These are phyloP conservation scores for Acrocephalus arundinaceus DNA, from an alignment of 2,113 vertebrate species.

Conservation along the genomic window DNA sequence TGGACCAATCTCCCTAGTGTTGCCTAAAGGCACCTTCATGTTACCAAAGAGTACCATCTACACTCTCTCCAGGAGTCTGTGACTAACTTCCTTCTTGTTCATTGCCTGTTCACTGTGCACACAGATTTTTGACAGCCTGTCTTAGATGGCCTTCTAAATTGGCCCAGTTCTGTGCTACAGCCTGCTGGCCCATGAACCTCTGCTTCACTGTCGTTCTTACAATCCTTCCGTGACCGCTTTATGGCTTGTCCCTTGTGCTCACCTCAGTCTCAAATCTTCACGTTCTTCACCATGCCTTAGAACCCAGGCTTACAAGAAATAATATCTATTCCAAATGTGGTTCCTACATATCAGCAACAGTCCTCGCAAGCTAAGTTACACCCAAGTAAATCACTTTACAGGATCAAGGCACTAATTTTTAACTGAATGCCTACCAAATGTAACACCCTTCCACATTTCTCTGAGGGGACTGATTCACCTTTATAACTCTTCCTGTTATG, in stretches of 20 bases:
- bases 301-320: not conserved
- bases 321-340: not conserved
- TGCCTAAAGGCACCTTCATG: not conserved
- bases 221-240: not conserved
- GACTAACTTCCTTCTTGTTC: not conserved
- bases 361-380: not conserved
- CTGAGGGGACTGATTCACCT: slow-evolving; percentile 82
- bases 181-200: not conserved
- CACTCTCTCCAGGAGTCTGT: not conserved
- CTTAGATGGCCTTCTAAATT: not conserved
- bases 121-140: not conserved
- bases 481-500: slow-evolving; percentile 83
- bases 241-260: not conserved
- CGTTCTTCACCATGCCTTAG: not conserved
- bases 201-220: not conserved
- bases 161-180: not conserved
- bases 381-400: not conserved
- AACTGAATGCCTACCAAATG: slow-evolving; percentile 41
- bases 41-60: not conserved
- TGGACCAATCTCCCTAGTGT: not conserved
- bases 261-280: not conserved
- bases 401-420: slow-evolving; percentile 5
- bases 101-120: not conserved
- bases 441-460: slow-evolving; percentile 48
- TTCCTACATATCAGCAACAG: not conserved